Conservation (phyloP, 2,113 vertebrate species). For the Cricetomys ansorgei region DNA sequence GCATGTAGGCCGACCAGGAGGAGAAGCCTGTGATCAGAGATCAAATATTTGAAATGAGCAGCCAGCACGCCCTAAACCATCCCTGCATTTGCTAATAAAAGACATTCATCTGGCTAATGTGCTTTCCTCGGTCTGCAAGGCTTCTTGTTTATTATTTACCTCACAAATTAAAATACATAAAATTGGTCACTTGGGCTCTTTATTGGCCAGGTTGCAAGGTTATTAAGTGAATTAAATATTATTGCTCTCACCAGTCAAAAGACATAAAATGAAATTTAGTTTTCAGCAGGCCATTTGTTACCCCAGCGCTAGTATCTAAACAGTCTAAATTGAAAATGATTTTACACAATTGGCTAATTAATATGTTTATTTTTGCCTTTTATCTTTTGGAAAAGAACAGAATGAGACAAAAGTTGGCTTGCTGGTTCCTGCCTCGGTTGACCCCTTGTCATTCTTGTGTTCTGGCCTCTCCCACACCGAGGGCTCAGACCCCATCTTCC, state of each 20-base stretch:
- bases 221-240: conserved; percentile 83
- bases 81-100: conserved; percentile 75
- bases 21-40: conserved; percentile 46
- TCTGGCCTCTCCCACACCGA: not conserved
- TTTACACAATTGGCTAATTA: conserved; percentile 80
- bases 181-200: conserved; percentile 80
- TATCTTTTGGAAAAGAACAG: conserved; percentile 57
- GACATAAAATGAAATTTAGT: conserved; percentile 75
- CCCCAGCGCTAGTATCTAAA: conserved; percentile 72
- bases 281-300: conserved; percentile 69
- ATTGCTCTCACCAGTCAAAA: conserved; percentile 77
- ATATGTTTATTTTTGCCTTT: conserved; percentile 77
- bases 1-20: not conserved
- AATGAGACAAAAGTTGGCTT: not conserved
- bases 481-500: not conserved
- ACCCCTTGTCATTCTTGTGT: not conserved
- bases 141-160: conserved; percentile 83
- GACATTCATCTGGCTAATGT: conserved; percentile 78
- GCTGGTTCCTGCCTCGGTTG: not conserved
- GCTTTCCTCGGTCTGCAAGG: conserved; percentile 63
- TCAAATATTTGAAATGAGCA: conserved; percentile 59
- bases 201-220: conserved; percentile 81
- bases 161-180: conserved; percentile 83
- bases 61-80: conserved; percentile 47
- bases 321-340: conserved; percentile 79